Base-by-base conservation (phyloP, 2,797 vertebrate species). In the Megaceryle alcyon region DNA sequence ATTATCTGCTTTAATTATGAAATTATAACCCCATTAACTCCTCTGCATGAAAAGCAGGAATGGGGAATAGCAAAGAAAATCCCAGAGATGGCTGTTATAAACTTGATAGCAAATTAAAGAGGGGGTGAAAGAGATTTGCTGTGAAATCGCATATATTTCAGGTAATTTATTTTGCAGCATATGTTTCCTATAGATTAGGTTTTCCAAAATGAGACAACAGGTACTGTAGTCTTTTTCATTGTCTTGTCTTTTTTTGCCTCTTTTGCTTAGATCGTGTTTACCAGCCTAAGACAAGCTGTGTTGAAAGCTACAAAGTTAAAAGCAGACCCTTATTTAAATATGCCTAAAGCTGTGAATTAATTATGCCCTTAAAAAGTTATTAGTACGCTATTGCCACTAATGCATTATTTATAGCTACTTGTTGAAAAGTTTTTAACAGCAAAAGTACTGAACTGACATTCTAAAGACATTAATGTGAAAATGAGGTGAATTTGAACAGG, bases 391-490 rank as follows among this genome's bases (percentile, higher is more conserved):
- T 98, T 97, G 96, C 95, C 95, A 98, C 91, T 97, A 97, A 98
- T 98, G 96, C 94, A 98, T 99, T 98, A 98, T 99, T 98, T 98
- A 98, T 97, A 65, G 41, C 56, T 97, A 97, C 76, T 96, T 96
- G 91, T 98, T 98, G 96, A 98, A 98, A 98, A 98, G 97, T 98
- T 95, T 91, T 71, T 97, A 98, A 97, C 70, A 85, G 91, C 81
- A 94, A 94, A 98, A 97, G 95, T 98, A 98, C 96, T 94, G 97
- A 98, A 98, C 92, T 98, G 96, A 94, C 96, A 96, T 98, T 97
- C 97, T 97, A 97, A 97, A 96, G 73, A 98, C 95, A 98, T 98
- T 98, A 98, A 97, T 70, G 96, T 96, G 84, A 97, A 97, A 98
- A 97, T 49, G 11, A 98, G 91, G 83, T 94, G 79, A 96, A 97